A percentile compares a stretch with the other conserved stretches of the same genome.
These are phyloP conservation scores for Embiotoca jacksoni DNA, from an alignment of 2,113 vertebrate genomes.

Conservation along the genomic window DNA sequence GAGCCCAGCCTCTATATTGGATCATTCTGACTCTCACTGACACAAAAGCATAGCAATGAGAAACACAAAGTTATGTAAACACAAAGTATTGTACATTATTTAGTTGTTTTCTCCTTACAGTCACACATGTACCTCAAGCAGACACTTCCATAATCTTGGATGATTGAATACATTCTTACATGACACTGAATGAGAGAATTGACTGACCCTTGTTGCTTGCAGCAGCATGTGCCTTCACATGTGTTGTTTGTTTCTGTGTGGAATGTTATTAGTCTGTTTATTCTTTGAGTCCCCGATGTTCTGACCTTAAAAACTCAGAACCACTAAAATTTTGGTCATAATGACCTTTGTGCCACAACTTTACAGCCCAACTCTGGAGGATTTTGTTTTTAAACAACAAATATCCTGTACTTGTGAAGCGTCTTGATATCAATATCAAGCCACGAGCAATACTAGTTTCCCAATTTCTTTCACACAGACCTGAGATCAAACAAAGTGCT, in stretches of 20 bases:
- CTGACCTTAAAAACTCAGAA: slow-evolving; percentile 16
- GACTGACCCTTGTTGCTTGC: neutral
- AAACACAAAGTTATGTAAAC: slow-evolving; percentile 50
- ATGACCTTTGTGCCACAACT: slow-evolving; percentile 34
- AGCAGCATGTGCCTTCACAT: slow-evolving; percentile 20
- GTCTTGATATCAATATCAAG: slow-evolving; percentile 7
- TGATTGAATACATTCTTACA: slow-evolving; percentile 20
- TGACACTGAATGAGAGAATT: slow-evolving; percentile 9
- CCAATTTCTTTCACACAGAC: slow-evolving; percentile 29
- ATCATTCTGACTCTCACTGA: slow-evolving; percentile 61
- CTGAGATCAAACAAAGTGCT: slow-evolving; percentile 56
- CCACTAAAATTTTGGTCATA: slow-evolving; percentile 10
- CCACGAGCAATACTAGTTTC: slow-evolving; percentile 7
- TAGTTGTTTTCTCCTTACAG: slow-evolving; percentile 7
- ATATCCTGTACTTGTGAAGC: neutral
- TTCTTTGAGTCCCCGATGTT: slow-evolving; percentile 24
- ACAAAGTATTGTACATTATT: slow-evolving; percentile 7
- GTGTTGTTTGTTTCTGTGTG: slow-evolving; percentile 30
- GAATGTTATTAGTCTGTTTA: slow-evolving; percentile 10
- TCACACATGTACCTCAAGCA: slow-evolving; percentile 4
- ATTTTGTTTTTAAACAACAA: slow-evolving; percentile 5
- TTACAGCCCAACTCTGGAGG: neutral
- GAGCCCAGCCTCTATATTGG: slow-evolving; percentile 66
- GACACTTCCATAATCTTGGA: slow-evolving; percentile 4
- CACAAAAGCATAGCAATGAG: slow-evolving; percentile 60